Base-by-base conservation (phyloP, 92 coral and sea anemone genomes). In the Ricordea florida region DNA sequence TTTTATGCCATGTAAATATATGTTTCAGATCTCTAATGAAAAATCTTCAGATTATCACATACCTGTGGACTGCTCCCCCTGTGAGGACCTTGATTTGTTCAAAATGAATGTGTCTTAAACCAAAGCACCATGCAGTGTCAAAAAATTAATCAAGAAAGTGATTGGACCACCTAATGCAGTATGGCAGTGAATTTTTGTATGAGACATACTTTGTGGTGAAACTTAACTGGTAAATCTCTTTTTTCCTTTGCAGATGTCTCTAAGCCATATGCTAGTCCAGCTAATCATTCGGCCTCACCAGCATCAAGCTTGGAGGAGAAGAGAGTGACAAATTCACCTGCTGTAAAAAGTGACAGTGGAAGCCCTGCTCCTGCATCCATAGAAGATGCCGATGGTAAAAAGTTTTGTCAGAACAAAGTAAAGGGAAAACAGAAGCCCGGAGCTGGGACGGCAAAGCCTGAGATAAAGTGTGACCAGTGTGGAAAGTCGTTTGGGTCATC, bases 401-500 rank as follows among this genome's bases (percentile, higher is more conserved):
- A 87, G 62, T 29, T 60, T 47, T 71, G 69, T 21, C 58, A 59
- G 14, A 62, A 72, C 18, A 85, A 73, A 51, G 48, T 81, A 59
- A 90, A 85, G 47, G 89, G 86, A 17, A 82, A 87, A 70, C 83
- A 88, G 27, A 84, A 78, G 66, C 93, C 87, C 10, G 27, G 51
- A 23, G 44, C 83, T 48, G 92, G 92, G 11, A 53, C 84, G 7
- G 23, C 75, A 15, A 87, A 82, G 67, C 88, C 97, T 18, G 97
- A 91, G 60, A 91, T 91, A 16, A 87, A 92, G 32, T 94, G 98
- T 62, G 92, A 81, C 26, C 97, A 94, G 47, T 94, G 98, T 86
- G 89, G 92, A 26, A 94, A 94, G 65, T 74, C 80, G 3, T 94
- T 92, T 89, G 96, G 94, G 17, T 92, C 97, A 3, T 94, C 98